Evolutionary conservation across 2,113 vertebrate species (phyloP).

Genomic region (Salvelinus fontinalis): DNA sequence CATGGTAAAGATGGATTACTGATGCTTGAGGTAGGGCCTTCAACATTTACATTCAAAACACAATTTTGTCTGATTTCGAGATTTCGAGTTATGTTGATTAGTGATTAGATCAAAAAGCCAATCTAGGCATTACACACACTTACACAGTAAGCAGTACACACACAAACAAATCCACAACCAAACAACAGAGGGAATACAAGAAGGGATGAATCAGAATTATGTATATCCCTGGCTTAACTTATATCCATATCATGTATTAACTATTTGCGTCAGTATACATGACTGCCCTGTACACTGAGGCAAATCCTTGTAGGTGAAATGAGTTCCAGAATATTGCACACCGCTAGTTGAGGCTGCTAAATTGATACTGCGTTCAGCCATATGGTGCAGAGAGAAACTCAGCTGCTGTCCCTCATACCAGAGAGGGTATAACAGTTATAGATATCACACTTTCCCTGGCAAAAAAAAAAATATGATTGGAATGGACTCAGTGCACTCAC

Average conservation of each 20-base stretch:
- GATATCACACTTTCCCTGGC: constrained; percentile 14
- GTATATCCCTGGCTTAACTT: not conserved
- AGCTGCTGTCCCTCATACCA: constrained; percentile 6
- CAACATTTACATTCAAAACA: not conserved
- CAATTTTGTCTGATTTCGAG: not conserved
- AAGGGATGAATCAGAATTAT: not conserved
- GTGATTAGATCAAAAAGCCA: not conserved
- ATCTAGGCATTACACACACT: not conserved
- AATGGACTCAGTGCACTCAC: constrained; percentile 7
- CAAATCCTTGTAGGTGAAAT: constrained; percentile 8
- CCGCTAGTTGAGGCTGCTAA: constrained; percentile 7
- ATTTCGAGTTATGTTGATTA: not conserved
- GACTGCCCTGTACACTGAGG: constrained; percentile 2
- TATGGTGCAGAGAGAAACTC: not conserved
- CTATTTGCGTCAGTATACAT: constrained; percentile 17
- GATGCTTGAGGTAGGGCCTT: not conserved
- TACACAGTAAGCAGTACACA: not conserved
- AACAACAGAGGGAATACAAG: not conserved
- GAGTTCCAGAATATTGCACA: constrained; percentile 14
- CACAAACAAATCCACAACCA: not conserved
- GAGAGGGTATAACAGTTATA: constrained; percentile 1
- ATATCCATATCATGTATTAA: constrained; percentile 10
- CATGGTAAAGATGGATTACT: not conserved
- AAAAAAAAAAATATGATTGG: constrained; percentile 27
- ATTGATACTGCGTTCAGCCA: constrained; percentile 18